These are phyloP conservation scores for Drosophila trichaetosa DNA, from an alignment of 2,888 invertebrate species.

Conservation along the genomic window DNA sequence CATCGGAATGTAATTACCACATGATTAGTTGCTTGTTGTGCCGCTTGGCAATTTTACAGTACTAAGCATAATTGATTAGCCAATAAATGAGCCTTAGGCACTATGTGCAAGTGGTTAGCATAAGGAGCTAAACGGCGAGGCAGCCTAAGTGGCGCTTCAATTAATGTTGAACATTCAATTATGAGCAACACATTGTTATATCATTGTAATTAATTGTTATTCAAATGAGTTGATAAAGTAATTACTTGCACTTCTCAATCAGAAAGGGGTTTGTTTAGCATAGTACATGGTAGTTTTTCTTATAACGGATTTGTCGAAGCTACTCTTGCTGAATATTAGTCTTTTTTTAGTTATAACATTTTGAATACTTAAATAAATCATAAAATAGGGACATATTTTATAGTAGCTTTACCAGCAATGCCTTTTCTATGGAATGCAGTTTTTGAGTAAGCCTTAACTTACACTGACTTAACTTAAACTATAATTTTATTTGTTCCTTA, in stretches of 20 bases:
- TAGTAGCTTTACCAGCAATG: not conserved
- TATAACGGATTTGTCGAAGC: not conserved
- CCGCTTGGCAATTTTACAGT: slow-evolving; percentile 1
- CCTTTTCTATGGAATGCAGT: not conserved
- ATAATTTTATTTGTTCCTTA: not conserved
- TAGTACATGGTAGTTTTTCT: not conserved
- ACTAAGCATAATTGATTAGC: slow-evolving; percentile 19
- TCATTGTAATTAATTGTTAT: not conserved
- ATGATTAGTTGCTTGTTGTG: slow-evolving; percentile 18
- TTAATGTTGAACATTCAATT: slow-evolving; percentile 31
- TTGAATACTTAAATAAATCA: not conserved
- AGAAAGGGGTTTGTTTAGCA: not conserved
- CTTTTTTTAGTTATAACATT: not conserved
- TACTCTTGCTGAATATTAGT: not conserved
- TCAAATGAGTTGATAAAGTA: not conserved
- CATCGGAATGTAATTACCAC: slow-evolving; percentile 12
- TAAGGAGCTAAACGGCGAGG: not conserved
- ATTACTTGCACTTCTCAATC: slow-evolving; percentile 3
- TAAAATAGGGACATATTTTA: not conserved
- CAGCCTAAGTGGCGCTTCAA: not conserved
- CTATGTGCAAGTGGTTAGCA: not conserved
- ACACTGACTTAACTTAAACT: not conserved
- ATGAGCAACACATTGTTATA: not conserved
- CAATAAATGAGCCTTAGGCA: slow-evolving; percentile 6
- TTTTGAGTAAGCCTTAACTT: not conserved